Evolutionary conservation across 2,113 vertebrate genomes (phyloP), one percentile per base, ranked within the genome.

Genomic region (Trematocara stigmaticum): DNA sequence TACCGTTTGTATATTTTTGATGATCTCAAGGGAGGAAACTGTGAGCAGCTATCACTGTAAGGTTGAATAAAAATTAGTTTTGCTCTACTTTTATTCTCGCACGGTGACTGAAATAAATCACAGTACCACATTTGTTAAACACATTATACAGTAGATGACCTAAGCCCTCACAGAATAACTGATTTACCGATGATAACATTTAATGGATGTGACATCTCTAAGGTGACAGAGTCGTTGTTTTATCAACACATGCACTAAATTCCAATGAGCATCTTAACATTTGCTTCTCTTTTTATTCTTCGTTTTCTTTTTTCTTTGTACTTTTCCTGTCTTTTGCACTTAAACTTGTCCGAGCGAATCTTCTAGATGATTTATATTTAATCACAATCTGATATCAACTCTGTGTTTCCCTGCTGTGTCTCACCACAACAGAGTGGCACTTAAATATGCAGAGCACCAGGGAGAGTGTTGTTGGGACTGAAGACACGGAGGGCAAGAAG

Each of bases 11-110:
- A 51, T 85, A 83, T 87, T 85, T 84, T 61, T 47, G 53, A 79
- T 29, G 81, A 83, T 78, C 52, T 87, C 82, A 88, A 79, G 56
- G 64, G 40, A 89, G 87, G 85, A 89, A 88, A 88, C 71, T 76
- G 45, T 76, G 71, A 76, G 71, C 71, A 76, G 23, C 26, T 76
- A 51, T 76, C 71, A 51, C 20, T 78, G 18, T 26, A 82, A 57
- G 78, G 80, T 78, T 88, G 80, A 84, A 87, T 84, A 82, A 86
- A 59, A 80, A 76, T 74, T 15, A 3, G 45, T 51, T 76, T 51
- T 76, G 26, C 26, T 49, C 26, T 82, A 81, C n/a, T 59, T 78
- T 78, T 61, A 64, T 69, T 88, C 40, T 81, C 7, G 4, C 40
- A 83, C 29, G 49, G 40, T 81, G 52, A 51, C 64, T 78, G 79